Conservation (phyloP, 1,140 invertebrate genomes). For the Cydia amplana region DNA sequence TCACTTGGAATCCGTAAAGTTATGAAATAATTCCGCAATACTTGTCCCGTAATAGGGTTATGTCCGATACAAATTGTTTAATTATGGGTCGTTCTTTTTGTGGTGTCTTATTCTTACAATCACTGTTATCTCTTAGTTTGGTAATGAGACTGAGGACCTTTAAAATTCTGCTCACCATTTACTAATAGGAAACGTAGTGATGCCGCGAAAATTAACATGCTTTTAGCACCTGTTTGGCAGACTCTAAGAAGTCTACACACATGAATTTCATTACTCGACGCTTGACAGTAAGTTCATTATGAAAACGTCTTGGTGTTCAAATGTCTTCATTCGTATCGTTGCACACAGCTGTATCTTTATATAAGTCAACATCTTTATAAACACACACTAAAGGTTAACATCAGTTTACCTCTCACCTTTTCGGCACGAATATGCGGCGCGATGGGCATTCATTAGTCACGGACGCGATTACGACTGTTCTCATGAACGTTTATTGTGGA, state of each 20-base stretch:
- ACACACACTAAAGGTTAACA: neutral
- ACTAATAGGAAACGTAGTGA: too few relatives aligned
- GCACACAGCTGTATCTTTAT: neutral
- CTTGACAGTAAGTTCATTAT: neutral
- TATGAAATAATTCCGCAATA: neutral
- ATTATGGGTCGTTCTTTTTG: neutral
- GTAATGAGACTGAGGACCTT: neutral
- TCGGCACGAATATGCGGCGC: neutral
- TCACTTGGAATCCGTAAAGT: neutral
- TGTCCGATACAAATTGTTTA: neutral
- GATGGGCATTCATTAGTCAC: neutral
- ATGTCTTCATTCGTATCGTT: too few relatives aligned
- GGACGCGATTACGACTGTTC: neutral
- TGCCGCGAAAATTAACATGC: neutral
- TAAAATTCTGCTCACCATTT: too few relatives aligned
- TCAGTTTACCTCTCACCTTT: neutral
- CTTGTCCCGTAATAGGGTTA: neutral
- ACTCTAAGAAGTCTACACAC: too few relatives aligned
- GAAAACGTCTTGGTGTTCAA: too few relatives aligned
- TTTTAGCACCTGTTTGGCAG: too few relatives aligned
- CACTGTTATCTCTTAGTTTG: neutral
- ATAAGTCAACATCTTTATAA: neutral
- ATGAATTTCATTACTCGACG: too few relatives aligned
- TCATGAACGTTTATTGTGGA: constrained; percentile 5
- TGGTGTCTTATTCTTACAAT: neutral